These are phyloP conservation scores for Cheilosia impressa DNA, from an alignment of 2,888 invertebrate species.

Conservation along the genomic window DNA sequence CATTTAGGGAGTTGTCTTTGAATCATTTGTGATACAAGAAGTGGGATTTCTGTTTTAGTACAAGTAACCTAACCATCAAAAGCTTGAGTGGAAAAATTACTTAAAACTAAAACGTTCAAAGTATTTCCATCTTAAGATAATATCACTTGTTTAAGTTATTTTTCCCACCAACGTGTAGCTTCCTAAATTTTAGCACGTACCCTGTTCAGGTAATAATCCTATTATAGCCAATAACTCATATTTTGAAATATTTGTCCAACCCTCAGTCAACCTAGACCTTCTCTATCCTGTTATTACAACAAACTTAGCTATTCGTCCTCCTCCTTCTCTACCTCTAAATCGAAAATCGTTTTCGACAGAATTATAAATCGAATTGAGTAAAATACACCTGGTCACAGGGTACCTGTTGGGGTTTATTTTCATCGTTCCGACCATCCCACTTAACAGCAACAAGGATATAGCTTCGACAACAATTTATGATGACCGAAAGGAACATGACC, in stretches of 20 bases:
- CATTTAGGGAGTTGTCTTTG: too few species aligned
- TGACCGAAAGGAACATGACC: constrained; percentile 66
- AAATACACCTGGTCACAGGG: constrained; percentile 65
- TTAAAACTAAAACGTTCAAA: too few species aligned
- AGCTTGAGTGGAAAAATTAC: too few species aligned
- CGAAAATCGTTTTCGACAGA: constrained; percentile 68
- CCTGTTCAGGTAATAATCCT: constrained; percentile 35
- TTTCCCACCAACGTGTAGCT: neutral
- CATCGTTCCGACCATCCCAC: neutral
- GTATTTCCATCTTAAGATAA: too few species aligned
- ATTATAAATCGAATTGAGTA: constrained; percentile 72
- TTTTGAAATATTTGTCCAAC: constrained; percentile 14
- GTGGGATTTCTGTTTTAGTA: too few species aligned
- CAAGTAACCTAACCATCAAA: too few species aligned
- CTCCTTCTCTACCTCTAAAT: constrained; percentile 21
- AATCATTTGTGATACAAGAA: too few species aligned
- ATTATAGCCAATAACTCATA: constrained; percentile 39
- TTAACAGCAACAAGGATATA: constrained; percentile 1
- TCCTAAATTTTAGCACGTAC: neutral
- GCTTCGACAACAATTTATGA: constrained; percentile 56
- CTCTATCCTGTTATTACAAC: constrained; percentile 6
- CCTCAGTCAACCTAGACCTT: neutral
- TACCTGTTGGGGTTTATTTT: constrained; percentile 68
- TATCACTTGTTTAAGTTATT: neutral
- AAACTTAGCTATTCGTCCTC: neutral